Percentiles rank a stretch among this genome's conserved stretches.
Conservation (phyloP, 2,113 vertebrate genomes). For the Heterotis niloticus region DNA sequence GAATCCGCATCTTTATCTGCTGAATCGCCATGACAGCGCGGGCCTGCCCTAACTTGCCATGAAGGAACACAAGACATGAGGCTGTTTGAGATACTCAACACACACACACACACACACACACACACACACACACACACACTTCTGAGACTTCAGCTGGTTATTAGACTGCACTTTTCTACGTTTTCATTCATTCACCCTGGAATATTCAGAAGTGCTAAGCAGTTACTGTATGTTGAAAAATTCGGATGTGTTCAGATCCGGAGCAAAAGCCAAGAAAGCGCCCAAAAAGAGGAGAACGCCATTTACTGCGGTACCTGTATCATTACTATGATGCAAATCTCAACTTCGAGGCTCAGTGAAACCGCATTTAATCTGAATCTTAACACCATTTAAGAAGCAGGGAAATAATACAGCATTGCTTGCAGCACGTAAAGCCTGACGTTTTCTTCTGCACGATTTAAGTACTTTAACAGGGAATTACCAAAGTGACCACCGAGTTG, state of each 20-base stretch:
- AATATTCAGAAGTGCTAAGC: too few species aligned
- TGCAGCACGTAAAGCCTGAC: neutral
- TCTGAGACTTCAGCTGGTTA: too few species aligned
- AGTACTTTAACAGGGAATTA: neutral
- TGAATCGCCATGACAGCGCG: neutral
- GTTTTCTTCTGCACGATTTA: neutral
- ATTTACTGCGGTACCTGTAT: neutral
- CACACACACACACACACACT: too few species aligned
- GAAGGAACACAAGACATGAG: neutral
- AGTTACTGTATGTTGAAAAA: neutral
- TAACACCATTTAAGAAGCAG: neutral
- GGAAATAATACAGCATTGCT: too few species aligned
- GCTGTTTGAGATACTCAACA: neutral
- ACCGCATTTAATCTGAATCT: neutral
- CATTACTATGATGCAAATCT: conserved; percentile 33
- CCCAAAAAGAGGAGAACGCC: conserved; percentile 16
- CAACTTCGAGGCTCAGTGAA: conserved; percentile 2
- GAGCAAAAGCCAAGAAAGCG: conserved; percentile 1
- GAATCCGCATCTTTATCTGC: neutral
- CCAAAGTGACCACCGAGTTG: neutral
- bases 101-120: too few species aligned
- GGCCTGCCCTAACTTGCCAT: neutral
- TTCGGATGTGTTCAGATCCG: neutral
- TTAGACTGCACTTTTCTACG: too few species aligned
- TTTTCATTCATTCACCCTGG: too few species aligned